Percentiles rank a stretch among this genome's conserved stretches.
These are phyloP conservation scores for Telmatherina bonti DNA, from an alignment of 2,797 vertebrate genomes.

Conservation along the genomic window DNA sequence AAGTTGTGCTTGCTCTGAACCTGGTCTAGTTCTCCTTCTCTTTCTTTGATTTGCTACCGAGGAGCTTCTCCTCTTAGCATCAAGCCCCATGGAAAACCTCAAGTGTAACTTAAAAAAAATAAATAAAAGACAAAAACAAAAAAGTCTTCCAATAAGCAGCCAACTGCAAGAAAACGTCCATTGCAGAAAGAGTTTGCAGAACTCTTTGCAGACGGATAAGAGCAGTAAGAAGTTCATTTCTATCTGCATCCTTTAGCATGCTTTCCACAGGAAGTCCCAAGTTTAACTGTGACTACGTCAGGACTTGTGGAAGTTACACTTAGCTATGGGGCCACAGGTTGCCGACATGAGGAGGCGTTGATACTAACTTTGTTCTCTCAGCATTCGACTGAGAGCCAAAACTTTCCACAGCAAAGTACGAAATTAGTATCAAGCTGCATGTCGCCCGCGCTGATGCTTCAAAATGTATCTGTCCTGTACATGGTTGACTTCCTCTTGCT, in stretches of 20 bases:
- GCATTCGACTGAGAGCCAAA: conserved; percentile 79
- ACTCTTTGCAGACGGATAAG: conserved; percentile 49
- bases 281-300: conserved; percentile 21
- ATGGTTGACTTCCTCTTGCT: conserved; percentile 79
- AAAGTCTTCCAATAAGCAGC: conserved; percentile 39
- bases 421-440: conserved; percentile 93
- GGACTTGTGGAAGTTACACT: conserved; percentile 76
- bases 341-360: conserved; percentile 87
- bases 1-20: conserved; percentile 87
- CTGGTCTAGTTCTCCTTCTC: conserved; percentile 74
- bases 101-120: conserved; percentile 81
- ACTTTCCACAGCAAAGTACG: conserved; percentile 82
- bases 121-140: conserved; percentile 29
- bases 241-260: conserved; percentile 37
- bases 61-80: conserved; percentile 89
- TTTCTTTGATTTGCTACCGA: conserved; percentile 89
- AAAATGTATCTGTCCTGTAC: conserved; percentile 93
- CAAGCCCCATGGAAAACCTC: conserved; percentile 90
- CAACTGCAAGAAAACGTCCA: conserved; percentile 40
- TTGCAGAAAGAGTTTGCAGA: conserved; percentile 57
- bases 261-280: conserved; percentile 48
- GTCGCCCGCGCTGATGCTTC: conserved; percentile 93
- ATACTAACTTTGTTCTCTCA: conserved; percentile 92
- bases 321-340: conserved; percentile 89
- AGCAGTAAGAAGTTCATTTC: conserved; percentile 37